Conservation (phyloP, 2,113 vertebrate genomes). For the Recurvirostra avosetta region DNA sequence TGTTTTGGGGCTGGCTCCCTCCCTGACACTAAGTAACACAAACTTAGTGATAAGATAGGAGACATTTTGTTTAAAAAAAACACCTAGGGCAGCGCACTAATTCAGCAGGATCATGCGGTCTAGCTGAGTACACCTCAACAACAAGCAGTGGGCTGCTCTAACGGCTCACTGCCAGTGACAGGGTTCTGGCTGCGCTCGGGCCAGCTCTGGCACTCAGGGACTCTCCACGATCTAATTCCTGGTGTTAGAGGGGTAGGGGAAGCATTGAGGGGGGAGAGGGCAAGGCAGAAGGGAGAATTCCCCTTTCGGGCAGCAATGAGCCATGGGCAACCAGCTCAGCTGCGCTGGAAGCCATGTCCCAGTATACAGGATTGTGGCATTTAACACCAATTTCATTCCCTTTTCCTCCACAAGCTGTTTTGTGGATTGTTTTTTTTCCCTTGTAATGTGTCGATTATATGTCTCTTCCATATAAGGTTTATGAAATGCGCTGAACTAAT, state of each 20-base stretch:
- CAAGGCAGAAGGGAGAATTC: not conserved
- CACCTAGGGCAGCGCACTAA: not conserved
- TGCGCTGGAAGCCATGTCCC: not conserved
- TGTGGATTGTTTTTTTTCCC: not conserved
- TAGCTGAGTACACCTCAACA: not conserved
- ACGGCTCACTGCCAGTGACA: not conserved
- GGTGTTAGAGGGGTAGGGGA: not conserved
- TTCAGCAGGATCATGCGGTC: not conserved
- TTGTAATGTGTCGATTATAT: not conserved
- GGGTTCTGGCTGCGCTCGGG: not conserved
- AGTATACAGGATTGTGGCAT: accelerated
- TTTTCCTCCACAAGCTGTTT: not conserved
- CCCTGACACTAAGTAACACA: not conserved
- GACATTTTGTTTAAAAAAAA: not conserved
- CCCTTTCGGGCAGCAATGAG: not conserved
- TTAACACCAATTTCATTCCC: not conserved
- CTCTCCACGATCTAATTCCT: not conserved
- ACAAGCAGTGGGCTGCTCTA: not conserved
- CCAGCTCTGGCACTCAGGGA: not conserved
- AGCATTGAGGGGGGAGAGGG: not conserved
- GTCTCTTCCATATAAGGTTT: not conserved
- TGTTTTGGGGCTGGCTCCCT: not conserved
- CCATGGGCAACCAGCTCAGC: not conserved
- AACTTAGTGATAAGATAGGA: not conserved
- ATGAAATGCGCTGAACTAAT: not conserved